Base-by-base conservation (phyloP, 2,113 vertebrate genomes). In the Saccopteryx leptura region DNA sequence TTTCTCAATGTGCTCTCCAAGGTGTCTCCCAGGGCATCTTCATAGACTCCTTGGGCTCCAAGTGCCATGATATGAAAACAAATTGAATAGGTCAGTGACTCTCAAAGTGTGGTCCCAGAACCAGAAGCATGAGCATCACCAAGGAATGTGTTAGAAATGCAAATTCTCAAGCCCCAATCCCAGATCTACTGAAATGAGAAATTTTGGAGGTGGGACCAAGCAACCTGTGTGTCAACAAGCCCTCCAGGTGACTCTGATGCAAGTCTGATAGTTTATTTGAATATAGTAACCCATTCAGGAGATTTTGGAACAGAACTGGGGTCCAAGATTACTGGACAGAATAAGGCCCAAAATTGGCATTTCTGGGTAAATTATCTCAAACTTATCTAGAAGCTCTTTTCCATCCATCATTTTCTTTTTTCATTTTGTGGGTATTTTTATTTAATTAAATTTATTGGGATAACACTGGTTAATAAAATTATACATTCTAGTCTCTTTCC, bases 361-460 rank as follows among this genome's bases (percentile, higher is more conserved):
- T 96, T 93, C 50, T 78, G 69, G 23, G 7, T 80, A 74, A 87
- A 68, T 87, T 79, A 91, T 50, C 50, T 60, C 50, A 94, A 9
- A 24, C 28, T 72, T 95, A 48, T 92, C 81, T 79, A 19, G 54
- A 83, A 95, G 31, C 4, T 97, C n/a, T 93, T 91, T 90, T 85
- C 61, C 21, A 87, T 28, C 9, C 46, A 96, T 52, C 58, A 72
- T 80, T 93, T 80, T 90, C 31, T 60, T 81, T 46, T 72, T 60
- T 58, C 21, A 60, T 33, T 58, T 80, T 80, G 13, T 61, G 21
- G 58, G 60, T 81, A 39, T 81, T 60, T 39, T 61, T 24, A 80
- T 26, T 80, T 60, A 80, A 60, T 80, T 80, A 60, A 39, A 60
- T 60, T 33, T 80, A 81, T 46, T 26, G 78, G 21, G 56, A 33